phyloP scores from a whole-genome alignment of 2,113 vertebrate species.

The Pomatorhinus ruficollis region DNA sequence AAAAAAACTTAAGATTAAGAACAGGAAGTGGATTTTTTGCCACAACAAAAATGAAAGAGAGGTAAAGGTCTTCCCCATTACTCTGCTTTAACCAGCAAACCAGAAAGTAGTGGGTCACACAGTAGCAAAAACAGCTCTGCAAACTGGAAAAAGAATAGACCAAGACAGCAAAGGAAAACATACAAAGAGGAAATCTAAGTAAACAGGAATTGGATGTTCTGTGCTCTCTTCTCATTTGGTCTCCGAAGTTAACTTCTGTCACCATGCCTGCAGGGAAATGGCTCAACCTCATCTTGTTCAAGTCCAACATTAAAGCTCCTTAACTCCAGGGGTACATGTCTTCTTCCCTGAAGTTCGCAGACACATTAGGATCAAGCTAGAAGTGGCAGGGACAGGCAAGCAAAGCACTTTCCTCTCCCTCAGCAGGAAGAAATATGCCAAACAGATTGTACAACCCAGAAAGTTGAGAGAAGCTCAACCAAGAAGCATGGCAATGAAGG shows the following conservation, averaged over 20 bases:
- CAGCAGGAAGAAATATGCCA: background rate
- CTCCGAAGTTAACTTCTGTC: background rate
- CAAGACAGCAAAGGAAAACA: background rate
- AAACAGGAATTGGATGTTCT: accelerated
- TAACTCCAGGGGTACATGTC: accelerated
- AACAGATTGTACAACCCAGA: background rate
- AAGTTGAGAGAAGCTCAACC: background rate
- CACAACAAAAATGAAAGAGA: background rate
- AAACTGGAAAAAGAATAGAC: background rate
- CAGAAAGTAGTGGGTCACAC: background rate
- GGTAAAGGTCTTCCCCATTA: background rate
- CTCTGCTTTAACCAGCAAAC: background rate
- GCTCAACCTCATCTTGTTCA: background rate
- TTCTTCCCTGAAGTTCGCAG: background rate
- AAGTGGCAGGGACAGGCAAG: background rate
- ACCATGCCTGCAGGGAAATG: background rate
- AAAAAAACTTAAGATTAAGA: background rate
- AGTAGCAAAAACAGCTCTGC: background rate
- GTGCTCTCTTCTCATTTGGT: background rate
- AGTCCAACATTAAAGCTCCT: background rate
- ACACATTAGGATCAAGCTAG: background rate
- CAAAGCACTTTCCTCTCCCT: background rate
- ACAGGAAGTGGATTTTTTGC: background rate
- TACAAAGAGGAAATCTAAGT: background rate
- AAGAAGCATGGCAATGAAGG: background rate